Percentiles rank a stretch among this genome's conserved stretches.
These are phyloP conservation scores for Auanema freiburgensis DNA, from an alignment of 2,888 invertebrate species.

Conservation along the genomic window DNA sequence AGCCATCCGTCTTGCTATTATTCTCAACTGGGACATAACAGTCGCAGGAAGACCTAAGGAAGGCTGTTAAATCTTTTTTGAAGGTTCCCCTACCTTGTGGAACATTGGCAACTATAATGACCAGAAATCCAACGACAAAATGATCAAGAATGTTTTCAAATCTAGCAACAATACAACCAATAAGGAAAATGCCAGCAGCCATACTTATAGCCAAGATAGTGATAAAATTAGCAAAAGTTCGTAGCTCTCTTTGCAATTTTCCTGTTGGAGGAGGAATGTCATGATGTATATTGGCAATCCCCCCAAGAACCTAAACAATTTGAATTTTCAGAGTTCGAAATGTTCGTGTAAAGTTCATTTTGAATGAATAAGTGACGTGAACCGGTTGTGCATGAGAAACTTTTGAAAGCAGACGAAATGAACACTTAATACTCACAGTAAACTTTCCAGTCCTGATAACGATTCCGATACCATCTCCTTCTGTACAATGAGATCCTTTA, in stretches of 20 bases:
- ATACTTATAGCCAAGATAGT: constrained; percentile 55
- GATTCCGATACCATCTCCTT: constrained; percentile 61
- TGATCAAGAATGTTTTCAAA: constrained; percentile 60
- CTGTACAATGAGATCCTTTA: constrained; percentile 60
- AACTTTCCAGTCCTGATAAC: constrained; percentile 61
- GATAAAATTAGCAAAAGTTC: constrained; percentile 49
- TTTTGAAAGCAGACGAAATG: background rate
- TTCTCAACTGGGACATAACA: constrained; percentile 61
- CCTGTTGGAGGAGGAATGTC: constrained; percentile 42
- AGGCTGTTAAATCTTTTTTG: background rate
- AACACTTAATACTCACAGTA: constrained; percentile 36
- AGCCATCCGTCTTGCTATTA: constrained; percentile 87
- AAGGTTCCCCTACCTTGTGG: constrained; percentile 30
- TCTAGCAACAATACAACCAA: constrained; percentile 58
- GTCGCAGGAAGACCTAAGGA: constrained; percentile 55
- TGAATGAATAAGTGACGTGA: background rate
- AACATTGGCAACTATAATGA: constrained; percentile 62
- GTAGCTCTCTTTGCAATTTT: constrained; percentile 40
- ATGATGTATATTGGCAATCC: constrained; percentile 38
- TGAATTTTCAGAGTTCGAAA: constrained; percentile 3
- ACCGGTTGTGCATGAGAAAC: background rate
- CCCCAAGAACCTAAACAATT: constrained; percentile 34
- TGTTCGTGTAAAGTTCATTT: background rate
- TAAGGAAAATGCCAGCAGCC: constrained; percentile 58
- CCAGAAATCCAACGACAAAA: constrained; percentile 61